A percentile compares a stretch with the other conserved stretches of the same genome.
Evolutionary conservation across 2,113 vertebrate genomes (phyloP).

Genomic region (Neolamprologus fasciatus): DNA sequence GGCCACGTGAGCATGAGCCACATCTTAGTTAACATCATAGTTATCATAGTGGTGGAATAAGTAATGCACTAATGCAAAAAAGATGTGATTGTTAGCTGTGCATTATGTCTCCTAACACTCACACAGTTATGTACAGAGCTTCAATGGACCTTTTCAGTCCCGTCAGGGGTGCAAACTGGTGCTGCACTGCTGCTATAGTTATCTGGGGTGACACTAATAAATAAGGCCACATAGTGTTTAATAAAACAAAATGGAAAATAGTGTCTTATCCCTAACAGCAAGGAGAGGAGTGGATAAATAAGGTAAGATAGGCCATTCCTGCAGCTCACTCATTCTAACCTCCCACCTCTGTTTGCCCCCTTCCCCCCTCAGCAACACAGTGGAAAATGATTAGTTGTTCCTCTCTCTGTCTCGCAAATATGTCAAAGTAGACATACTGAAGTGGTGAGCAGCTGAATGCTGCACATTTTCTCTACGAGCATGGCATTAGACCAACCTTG

Average conservation of each 20-base stretch:
- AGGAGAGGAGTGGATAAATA: conserved; percentile 43
- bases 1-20: neutral
- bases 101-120: neutral
- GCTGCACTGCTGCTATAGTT: neutral
- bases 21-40: neutral
- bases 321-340: neutral
- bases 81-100: neutral
- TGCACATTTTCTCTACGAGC: neutral
- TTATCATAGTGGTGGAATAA: neutral
- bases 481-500: neutral
- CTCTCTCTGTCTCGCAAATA: neutral
- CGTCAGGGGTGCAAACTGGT: conserved; percentile 16
- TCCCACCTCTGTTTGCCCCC: neutral
- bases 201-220: conserved; percentile 41
- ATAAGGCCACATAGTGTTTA: conserved; percentile 57
- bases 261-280: conserved; percentile 45
- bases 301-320: conserved; percentile 8
- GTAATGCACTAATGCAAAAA: neutral
- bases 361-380: neutral
- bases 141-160: conserved; percentile 53
- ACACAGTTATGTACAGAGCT: neutral
- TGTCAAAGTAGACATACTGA: neutral
- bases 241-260: conserved; percentile 65
- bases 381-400: conserved; percentile 21
- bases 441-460: neutral